A percentile compares a stretch with the other conserved stretches of the same genome.
Conservation (phyloP, 2,113 vertebrate species). For the Craseonycteris thonglongyai region DNA sequence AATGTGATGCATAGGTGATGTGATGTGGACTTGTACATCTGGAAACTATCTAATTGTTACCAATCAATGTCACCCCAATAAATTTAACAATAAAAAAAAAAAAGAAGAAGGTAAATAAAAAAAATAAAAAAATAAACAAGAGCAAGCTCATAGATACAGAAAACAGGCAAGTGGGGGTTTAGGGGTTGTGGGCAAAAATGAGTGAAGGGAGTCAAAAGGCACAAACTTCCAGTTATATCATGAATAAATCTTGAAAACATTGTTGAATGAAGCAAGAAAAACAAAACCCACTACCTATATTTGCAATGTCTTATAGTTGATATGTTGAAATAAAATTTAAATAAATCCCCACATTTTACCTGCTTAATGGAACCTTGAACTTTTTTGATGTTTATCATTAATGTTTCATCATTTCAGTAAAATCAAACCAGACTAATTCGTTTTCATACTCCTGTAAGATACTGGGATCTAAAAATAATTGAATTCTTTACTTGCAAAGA, state of each 20-base stretch:
- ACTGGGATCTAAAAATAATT: conserved; percentile 33
- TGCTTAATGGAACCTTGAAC: not conserved
- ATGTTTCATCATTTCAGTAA: not conserved
- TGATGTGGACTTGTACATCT: too few relatives aligned
- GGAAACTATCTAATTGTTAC: too few relatives aligned
- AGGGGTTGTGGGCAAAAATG: not conserved
- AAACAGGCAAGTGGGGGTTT: not conserved
- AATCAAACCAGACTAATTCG: conserved; percentile 11
- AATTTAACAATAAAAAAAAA: too few relatives aligned
- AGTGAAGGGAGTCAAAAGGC: not conserved
- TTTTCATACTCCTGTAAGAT: not conserved
- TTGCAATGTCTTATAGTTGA: not conserved
- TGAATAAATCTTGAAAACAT: not conserved
- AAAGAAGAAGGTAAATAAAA: too few relatives aligned
- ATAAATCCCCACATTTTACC: conserved; percentile 2
- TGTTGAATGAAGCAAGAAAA: not conserved
- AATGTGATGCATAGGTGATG: too few relatives aligned
- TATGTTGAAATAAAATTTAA: conserved; percentile 8
- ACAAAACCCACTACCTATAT: not conserved
- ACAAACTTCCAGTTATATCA: not conserved
- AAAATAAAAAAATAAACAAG: too few relatives aligned
- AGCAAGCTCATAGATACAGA: not conserved
- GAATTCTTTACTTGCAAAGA: conserved; percentile 39
- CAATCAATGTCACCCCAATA: too few relatives aligned
- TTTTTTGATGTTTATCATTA: not conserved